phyloP scores from a whole-genome alignment of 2,888 invertebrate species.

The Congeria kusceri region DNA sequence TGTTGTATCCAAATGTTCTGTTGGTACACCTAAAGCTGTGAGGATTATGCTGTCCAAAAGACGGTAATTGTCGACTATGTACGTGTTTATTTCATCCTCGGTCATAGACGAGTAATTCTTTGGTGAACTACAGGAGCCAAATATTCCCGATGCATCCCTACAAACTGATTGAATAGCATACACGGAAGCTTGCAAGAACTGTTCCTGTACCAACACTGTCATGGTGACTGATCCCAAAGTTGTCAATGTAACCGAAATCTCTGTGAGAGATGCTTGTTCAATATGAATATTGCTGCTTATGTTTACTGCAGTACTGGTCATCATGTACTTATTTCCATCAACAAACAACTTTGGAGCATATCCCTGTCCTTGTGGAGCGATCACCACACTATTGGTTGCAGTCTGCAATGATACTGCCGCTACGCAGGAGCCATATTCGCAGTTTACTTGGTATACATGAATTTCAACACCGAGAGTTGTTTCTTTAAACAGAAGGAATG shows the following conservation, averaged over 20 bases:
- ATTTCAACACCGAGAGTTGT: constrained; percentile 50
- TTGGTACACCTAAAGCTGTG: constrained; percentile 40
- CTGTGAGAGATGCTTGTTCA: constrained; percentile 45
- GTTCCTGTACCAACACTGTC: constrained; percentile 47
- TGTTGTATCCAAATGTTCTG: constrained; percentile 28
- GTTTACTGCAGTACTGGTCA: constrained; percentile 26
- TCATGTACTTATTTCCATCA: constrained; percentile 33
- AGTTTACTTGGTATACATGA: constrained; percentile 68
- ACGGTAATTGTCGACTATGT: constrained; percentile 46
- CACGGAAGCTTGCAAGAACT: constrained; percentile 60
- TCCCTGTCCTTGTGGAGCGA: constrained; percentile 61
- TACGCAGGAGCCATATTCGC: constrained; percentile 70
- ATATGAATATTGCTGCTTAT: constrained; percentile 42
- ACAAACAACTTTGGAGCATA: constrained; percentile 57
- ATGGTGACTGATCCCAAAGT: constrained; percentile 43
- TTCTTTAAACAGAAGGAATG: constrained; percentile 54
- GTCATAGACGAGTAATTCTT: constrained; percentile 54
- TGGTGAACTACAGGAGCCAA: constrained; percentile 59
- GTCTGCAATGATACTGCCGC: constrained; percentile 65
- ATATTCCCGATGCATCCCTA: constrained; percentile 57
- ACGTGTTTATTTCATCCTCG: constrained; percentile 39
- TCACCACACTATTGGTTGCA: constrained; percentile 46
- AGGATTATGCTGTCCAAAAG: constrained; percentile 53
- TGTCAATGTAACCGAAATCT: constrained; percentile 49
- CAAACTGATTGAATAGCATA: constrained; percentile 53